Evolutionary conservation across 2,888 invertebrate species (phyloP), one percentile per base, ranked within the genome.

Genomic region (Byasa hedistus): DNA sequence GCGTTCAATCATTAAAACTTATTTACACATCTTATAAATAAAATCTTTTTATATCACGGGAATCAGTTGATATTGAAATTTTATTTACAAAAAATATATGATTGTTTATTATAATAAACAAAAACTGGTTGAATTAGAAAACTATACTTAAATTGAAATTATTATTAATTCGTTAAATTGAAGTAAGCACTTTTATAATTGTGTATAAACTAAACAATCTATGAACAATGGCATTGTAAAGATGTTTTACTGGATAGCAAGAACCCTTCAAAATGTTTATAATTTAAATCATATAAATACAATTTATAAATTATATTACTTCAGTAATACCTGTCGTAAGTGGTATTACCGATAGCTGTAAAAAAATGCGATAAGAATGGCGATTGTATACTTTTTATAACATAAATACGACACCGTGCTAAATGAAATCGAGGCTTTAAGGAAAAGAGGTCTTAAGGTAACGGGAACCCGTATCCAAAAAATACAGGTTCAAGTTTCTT

Each of bases 381-480:
- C 7, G 12, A 48, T 48, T 48, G 8, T n/a, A 48, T n/a, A n/a
- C n/a, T n/a, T 48, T n/a, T n/a, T 48, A 48, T 36, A 39, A 39
- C 12, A 51, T 54, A 54, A 54, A 54, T 54, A 22, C 12, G 21
- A 36, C 57, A 57, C 36, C 0, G n/a, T 22, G 27, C 27, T 15
- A 57, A 17, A 10, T 10, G 27, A 10, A 65, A 57, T 61, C 32
- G 27, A 19, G 7, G 19, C 32, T 8, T 59, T 56, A 56, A 61
- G 52, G 52, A 52, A 54, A 61, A 61, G 7, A 44, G n/a, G 17
- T n/a, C 1, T 19, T 23, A 51, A 36, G 7, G 2, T 68, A 68
- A 64, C 67, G 64, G 64, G 64, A 68, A 68, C 67, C 67, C 67
- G 64, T 51, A 68, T 56, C 44, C 22, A 12, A 60, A 36, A 24